Conservation (phyloP, 2,888 invertebrate genomes). For the Eupithecia dodoneata region DNA sequence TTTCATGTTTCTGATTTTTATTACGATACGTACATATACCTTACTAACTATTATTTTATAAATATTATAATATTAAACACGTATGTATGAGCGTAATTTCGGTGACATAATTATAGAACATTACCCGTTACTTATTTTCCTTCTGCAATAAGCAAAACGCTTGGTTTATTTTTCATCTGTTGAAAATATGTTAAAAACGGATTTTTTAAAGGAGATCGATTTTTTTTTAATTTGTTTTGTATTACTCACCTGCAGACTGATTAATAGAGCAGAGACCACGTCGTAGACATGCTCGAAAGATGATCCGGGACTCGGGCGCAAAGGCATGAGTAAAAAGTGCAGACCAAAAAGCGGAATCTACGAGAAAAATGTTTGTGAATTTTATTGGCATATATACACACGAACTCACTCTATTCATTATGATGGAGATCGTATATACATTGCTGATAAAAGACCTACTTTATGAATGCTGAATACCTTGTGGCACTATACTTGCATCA, state of each 20-base stretch:
- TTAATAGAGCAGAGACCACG: conserved; percentile 86
- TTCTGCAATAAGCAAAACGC: too few species aligned
- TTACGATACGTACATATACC: too few species aligned
- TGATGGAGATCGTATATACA: not conserved
- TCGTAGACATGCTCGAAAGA: conserved; percentile 86
- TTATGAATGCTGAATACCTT: too few species aligned
- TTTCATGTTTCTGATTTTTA: too few species aligned
- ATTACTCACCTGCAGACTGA: conserved; percentile 87
- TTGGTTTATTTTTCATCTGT: not conserved
- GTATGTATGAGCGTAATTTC: too few species aligned
- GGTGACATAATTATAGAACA: too few species aligned
- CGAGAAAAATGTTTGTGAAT: conserved; percentile 11
- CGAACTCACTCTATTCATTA: not conserved
- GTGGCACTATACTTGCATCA: too few species aligned
- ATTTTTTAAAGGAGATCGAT: too few species aligned
- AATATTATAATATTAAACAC: too few species aligned
- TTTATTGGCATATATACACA: not conserved
- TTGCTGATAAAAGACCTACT: too few species aligned
- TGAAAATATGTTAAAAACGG: not conserved
- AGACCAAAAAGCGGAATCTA: conserved; percentile 90
- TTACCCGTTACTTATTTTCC: too few species aligned
- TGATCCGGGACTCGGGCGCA: conserved; percentile 85
- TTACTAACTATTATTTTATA: too few species aligned
- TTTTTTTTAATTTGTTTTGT: not conserved
- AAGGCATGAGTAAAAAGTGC: conserved; percentile 88